Evolutionary conservation across 2,113 vertebrate genomes (phyloP), one percentile per base, ranked within the genome.

Genomic region (Pica pica): DNA sequence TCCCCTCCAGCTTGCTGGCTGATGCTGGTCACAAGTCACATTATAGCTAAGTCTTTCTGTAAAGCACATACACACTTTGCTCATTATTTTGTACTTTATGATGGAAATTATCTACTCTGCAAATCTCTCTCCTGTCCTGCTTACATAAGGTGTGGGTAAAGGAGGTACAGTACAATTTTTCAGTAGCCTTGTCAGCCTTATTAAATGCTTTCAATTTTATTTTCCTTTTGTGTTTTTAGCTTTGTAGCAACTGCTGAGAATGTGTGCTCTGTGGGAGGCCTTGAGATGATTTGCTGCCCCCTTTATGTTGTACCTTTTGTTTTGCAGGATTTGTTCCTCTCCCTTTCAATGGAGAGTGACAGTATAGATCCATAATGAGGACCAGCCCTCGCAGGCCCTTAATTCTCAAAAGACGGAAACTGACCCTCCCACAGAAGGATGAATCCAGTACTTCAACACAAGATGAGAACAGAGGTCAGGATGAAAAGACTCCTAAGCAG

Each of bases 351-450:
- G 98, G 98, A 97, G 97, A 95, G 93, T 90, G 77, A 95, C 53
- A 91, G 83, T 75, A 33, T 6, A 74, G 73, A 95, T 94, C 96
- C 96, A 99, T 95, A 93, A 99, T 99, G 99, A 99, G 98, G 98
- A 98, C 98, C 73, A 99, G 99, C 97, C 99, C 99, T 74, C 97
- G 97, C 80, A 98, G 99, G 98, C 99, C 99, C 79, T 94, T 99
- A 91, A 99, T 99, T 98, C 99, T 99, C 49, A 99, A 99, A 95
- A 98, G 99, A 97, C 98, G 99, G 91, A 99, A 98, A 93, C 83
- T 98, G 63, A 97, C 98, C 41, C 98, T 99, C 91, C 97, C 98
- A 39, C 97, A 87, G 67, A 94, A 96, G 2, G 96, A 98, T 96
- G 95, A 86, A 65, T 57, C 93, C 42, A 30, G 63, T 41, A 79